Conservation (phyloP, 2,888 invertebrate species). For the Epicampocera succincta region DNA sequence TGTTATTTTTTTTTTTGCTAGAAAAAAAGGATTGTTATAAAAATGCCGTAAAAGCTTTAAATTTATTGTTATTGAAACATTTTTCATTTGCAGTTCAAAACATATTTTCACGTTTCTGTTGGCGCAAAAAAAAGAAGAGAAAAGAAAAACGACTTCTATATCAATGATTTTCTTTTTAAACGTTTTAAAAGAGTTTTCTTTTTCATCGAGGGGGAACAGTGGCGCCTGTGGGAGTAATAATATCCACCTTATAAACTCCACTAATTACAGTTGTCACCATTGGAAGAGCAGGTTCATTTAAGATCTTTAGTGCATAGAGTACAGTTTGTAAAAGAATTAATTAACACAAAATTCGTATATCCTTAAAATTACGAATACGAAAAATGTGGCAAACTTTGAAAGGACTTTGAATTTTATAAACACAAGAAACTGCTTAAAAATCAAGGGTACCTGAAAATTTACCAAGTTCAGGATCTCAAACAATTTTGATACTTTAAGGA, state of each 20-base stretch:
- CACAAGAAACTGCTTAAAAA: too few species aligned
- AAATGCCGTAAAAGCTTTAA: slow-evolving; percentile 16
- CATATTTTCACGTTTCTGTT: slow-evolving; percentile 58
- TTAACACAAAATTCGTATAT: too few species aligned
- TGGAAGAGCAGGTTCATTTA: slow-evolving; percentile 42
- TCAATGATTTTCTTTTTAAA: slow-evolving; percentile 13
- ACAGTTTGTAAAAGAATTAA: slow-evolving; percentile 35
- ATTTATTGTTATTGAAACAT: slow-evolving; percentile 65
- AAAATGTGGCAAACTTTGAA: too few species aligned
- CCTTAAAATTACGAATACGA: too few species aligned
- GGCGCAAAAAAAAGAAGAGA: slow-evolving; percentile 1
- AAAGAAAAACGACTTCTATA: not conserved
- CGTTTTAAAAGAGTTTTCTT: slow-evolving; percentile 8
- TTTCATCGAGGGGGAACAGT: not conserved
- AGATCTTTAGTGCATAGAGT: not conserved
- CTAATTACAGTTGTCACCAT: slow-evolving; percentile 67
- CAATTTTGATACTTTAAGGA: too few species aligned
- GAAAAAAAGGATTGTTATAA: slow-evolving; percentile 59
- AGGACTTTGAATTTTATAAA: too few species aligned
- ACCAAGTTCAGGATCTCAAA: too few species aligned
- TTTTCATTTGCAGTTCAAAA: slow-evolving; percentile 32
- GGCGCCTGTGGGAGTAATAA: slow-evolving; percentile 68
- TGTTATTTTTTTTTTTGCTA: not conserved
- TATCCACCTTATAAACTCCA: slow-evolving; percentile 57
- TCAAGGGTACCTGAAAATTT: too few species aligned